Base-by-base conservation (phyloP, 2,797 vertebrate genomes). In the Caiman crocodilus region DNA sequence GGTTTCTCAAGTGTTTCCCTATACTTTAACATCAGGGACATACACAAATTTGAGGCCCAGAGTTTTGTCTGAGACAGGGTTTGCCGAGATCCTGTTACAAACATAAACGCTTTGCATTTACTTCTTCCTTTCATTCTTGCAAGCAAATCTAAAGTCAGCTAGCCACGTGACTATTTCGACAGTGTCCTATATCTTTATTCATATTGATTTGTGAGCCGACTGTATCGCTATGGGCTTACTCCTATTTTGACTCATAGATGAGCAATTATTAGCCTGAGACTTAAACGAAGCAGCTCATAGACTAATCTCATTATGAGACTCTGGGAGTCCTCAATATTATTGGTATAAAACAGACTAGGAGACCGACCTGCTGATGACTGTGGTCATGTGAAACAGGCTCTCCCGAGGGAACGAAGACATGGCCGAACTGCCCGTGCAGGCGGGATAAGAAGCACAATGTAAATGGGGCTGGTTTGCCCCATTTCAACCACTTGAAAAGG, bases 51-150 rank as follows among this genome's bases (percentile, higher is more conserved):
- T 1, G 18, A 14, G 4, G 69, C 1, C 50, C 79, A 64, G 15
- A 67, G 15, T 23, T 73, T 80, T 32, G 74, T 4, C 21, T 83
- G 32, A 67, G 88, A 73, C 58, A 12, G 83, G 87, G 92, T 89
- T 85, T 94, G 26, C 88, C 6, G 3, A 79, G 79, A 90, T 92
- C 90, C 90, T 92, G 89, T 89, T 90, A 50, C 42, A 92, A 89
- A 93, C 4, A 59, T 32, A 87, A 95, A 93, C 75, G 85, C 87
- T 57, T 87, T n/a, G 80, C 5, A 50, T 87, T 92, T 60, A 79
- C 82, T 79, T 64, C 67, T 21, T 42, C 89, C 80, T 81, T 63
- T 82, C 89, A 93, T 92, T 82, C 95, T 50, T n/a, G 50, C 77
- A 84, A 65, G 90, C 80, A 84, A 87, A 84, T 82, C 42, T 83